Evolutionary conservation across 2,797 vertebrate species (phyloP), one percentile per base, ranked within the genome.

Genomic region (Rhadinocentrus ornatus): DNA sequence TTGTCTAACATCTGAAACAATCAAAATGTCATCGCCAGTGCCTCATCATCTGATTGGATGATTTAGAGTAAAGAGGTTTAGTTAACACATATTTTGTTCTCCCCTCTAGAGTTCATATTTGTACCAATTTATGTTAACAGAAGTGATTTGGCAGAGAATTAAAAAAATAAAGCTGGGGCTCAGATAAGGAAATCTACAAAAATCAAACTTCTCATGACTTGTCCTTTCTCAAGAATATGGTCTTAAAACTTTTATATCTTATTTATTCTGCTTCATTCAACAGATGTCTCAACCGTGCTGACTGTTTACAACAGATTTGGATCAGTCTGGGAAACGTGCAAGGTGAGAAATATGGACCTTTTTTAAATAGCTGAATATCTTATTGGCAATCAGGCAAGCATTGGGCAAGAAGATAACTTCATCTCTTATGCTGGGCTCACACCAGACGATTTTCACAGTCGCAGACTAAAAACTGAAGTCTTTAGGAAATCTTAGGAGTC

Each of bases 231-330:
- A 46, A 6, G 20, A 20, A 57, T 27, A 15, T 31, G 31, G 18
- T 41, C 16, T 24, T 3, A 4, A 26, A 3, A 27, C 18, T 12
- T 34, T 39, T 20, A 31, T 16, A 10, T n/a, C 4, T 34, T 34
- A 1, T 35, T n/a, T 32, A 32, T 3, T 50, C 6, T 50, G 27
- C 29, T 73, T 66, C 1, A 27, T 77, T 64, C 68, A 61, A 63
- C 88, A 92, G 90, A 75, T 71, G 20, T 75, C 84, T 79, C 77
- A 84, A 58, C 58, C 77, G 6, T 81, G 75, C 69, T 86, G 37
- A 86, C 22, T n/a, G 16, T 39, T 64, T 11, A 26, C 18, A 81
- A 15, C 53, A 61, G 44, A 66, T 31, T 46, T 70, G 39, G 58
- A 74, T 29, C n/a, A 26, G 8, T 24, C 5, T 18, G 35, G 44